phyloP scores from a whole-genome alignment of 2,888 invertebrate species.

The Ophioninae sp. region DNA sequence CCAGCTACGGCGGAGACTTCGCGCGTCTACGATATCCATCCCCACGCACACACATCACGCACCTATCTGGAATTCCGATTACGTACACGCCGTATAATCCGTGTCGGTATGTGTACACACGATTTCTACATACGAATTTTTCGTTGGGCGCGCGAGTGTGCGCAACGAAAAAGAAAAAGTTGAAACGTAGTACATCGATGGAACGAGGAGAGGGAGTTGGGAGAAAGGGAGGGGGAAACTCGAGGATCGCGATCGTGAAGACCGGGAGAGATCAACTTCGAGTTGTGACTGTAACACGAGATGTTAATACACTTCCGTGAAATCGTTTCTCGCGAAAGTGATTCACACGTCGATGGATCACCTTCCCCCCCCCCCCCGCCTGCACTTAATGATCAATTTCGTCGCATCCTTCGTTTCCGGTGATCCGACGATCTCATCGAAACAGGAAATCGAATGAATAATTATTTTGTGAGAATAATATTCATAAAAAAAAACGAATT shows the following conservation, averaged over 20 bases:
- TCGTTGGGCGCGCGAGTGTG: not conserved
- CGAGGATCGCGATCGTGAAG: not conserved
- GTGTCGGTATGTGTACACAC: constrained; percentile 39
- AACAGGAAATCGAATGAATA: no score
- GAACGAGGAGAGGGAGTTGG: not conserved
- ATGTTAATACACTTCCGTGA: constrained; percentile 57
- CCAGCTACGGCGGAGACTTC: constrained; percentile 32
- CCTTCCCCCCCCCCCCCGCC: no score
- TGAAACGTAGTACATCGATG: no score
- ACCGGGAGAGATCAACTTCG: constrained; percentile 23
- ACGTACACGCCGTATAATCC: constrained; percentile 48
- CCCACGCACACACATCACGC: constrained; percentile 20
- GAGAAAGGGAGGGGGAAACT: constrained; percentile 24
- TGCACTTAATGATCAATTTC: constrained; percentile 23
- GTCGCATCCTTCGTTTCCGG: not conserved
- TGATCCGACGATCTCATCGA: not conserved
- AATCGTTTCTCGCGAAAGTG: constrained; percentile 60
- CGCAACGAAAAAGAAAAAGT: constrained; percentile 18
- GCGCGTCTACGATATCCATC: constrained; percentile 11
- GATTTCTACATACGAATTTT: constrained; percentile 7
- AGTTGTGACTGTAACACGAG: constrained; percentile 30
- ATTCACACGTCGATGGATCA: constrained; percentile 54
- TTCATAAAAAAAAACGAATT: no score
- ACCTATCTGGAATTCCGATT: constrained; percentile 50
- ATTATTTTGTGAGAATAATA: no score